Percentiles rank a stretch among this genome's conserved stretches.
These are phyloP conservation scores for Nicator chloris DNA, from an alignment of 2,113 vertebrate species.

Conservation along the genomic window DNA sequence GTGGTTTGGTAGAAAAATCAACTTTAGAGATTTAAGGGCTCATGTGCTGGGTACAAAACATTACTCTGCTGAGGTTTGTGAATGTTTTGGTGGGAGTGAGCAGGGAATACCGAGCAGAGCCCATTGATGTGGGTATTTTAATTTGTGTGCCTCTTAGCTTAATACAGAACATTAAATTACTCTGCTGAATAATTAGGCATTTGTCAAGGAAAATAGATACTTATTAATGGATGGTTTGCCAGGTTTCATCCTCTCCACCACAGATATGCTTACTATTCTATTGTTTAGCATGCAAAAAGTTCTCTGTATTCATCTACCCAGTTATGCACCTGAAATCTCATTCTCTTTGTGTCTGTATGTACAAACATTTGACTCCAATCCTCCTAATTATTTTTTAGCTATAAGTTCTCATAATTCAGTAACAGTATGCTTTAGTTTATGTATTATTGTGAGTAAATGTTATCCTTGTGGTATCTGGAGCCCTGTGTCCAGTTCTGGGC, in stretches of 20 bases:
- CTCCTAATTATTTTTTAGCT: neutral
- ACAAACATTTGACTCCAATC: neutral
- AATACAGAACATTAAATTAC: slow-evolving; percentile 29
- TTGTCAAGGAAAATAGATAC: slow-evolving; percentile 19
- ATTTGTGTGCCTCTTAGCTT: neutral
- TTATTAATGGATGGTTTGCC: slow-evolving; percentile 24
- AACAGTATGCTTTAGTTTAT: neutral
- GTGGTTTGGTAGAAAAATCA: neutral
- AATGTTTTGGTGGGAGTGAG: neutral
- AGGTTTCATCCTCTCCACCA: neutral
- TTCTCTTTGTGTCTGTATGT: neutral
- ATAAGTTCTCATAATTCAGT: neutral
- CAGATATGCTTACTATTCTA: neutral
- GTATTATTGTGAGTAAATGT: neutral
- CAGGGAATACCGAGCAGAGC: neutral
- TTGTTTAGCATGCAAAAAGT: neutral
- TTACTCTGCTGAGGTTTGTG: neutral
- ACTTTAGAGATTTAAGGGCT: neutral
- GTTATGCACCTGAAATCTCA: neutral
- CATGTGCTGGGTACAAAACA: neutral
- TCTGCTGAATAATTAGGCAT: slow-evolving; percentile 20
- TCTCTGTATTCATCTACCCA: neutral
- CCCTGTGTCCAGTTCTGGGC: neutral
- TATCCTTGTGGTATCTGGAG: neutral
- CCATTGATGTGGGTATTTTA: neutral